Percentiles rank a stretch among this genome's conserved stretches.
phyloP scores from a whole-genome alignment of 2,113 vertebrate species.

The Pachyramphus minor region DNA sequence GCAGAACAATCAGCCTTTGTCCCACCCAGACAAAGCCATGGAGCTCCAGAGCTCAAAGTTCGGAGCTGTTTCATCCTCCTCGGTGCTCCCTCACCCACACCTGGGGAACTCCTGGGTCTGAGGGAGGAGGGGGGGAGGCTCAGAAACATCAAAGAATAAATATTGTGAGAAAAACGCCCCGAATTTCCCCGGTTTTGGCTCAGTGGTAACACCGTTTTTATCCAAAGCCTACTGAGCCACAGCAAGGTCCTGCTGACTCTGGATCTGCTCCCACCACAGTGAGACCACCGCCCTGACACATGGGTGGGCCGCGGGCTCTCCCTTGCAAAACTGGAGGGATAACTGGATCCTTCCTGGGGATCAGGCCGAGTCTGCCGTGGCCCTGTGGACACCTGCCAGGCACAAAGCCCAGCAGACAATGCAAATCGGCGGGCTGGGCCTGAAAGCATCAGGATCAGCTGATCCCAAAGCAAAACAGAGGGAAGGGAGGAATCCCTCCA shows the following conservation, averaged over 20 bases:
- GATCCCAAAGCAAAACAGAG: not conserved
- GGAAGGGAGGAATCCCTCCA: not conserved
- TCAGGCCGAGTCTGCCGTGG: rapidly evolving
- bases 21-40: not conserved
- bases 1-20: conserved; percentile 58
- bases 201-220: not conserved
- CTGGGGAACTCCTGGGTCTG: rapidly evolving
- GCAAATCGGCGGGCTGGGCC: not conserved
- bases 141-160: not conserved
- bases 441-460: not conserved
- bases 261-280: rapidly evolving
- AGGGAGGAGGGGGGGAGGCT: not conserved
- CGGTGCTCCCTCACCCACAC: not conserved
- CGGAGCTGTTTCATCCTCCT: not conserved
- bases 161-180: rapidly evolving
- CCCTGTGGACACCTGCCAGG: not conserved
- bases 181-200: rapidly evolving
- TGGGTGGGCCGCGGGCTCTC: not conserved
- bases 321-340: not conserved
- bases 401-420: not conserved
- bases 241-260: not conserved
- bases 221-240: not conserved
- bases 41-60: not conserved
- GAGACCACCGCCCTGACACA: not conserved
- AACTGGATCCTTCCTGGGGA: not conserved